Base-by-base conservation (phyloP, 2,113 vertebrate species). In the Cathartes aura region DNA sequence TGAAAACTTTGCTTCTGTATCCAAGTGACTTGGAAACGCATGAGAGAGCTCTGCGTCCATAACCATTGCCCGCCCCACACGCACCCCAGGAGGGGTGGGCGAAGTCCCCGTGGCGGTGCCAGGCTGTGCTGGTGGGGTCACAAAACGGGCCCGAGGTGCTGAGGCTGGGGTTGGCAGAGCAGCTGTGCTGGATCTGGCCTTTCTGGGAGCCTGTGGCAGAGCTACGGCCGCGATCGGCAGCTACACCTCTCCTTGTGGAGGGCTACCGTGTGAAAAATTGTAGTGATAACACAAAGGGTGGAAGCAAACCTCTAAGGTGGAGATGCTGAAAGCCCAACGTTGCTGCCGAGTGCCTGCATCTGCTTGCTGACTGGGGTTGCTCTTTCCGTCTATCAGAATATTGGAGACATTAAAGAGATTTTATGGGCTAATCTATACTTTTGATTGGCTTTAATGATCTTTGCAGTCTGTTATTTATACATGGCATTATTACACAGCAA, bases 371-470 rank as follows among this genome's bases (percentile, higher is more conserved):
- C 73, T 60, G 50, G 42, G 27, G 20, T 15, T 74, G 19, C 47
- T 96, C 10, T 92, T 63, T n/a, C 84, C 5, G 1, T 8, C 29
- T 68, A 68, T 70, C 32, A 36, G 75, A 78, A 32, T 56, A 43
- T 2, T 64, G 87, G 64, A 58, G 70, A 43, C 52, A 23, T 79
- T 87, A 87, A 78, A 55, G 76, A 82, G 68, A 56, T 87, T 96
- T 95, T 84, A 95, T 74, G 58, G 81, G 24, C 34, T 95, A 87
- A 92, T 95, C 94, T 34, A 87, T 93, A 87, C 48, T 91, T 96
- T 74, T 95, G 96, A 97, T 95, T 95, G 36, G 83, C 76, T 95
- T 93, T 92, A 96, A 92, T 94, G 95, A 71, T 89, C 92, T 93
- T 71, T 93, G 79, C 75, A 81, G 88, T 71, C 88, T 30, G 62